Base-by-base conservation (phyloP, 2,113 vertebrate species). In the Gasterosteus aculeatus region DNA sequence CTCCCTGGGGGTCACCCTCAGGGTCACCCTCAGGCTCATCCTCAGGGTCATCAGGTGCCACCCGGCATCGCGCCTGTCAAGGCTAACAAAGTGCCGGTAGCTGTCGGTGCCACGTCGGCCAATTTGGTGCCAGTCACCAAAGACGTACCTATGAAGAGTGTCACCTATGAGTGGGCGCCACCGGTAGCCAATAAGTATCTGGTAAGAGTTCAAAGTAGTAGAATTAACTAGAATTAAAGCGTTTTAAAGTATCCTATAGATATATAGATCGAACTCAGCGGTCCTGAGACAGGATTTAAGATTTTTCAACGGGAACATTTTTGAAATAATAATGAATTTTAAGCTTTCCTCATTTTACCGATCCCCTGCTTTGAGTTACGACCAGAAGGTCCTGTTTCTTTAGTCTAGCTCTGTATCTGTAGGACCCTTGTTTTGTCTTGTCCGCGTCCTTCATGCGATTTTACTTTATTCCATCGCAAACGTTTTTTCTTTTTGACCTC, bases 141-240 rank as follows among this genome's bases (percentile, higher is more conserved):
- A 84, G 95, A 97, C 41, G 66, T 95, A 22, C 94, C 95, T 7
- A 94, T 96, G 75, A 96, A 94, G 81, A 95, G 96, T 0, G 95
- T 98, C 47, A 98, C 97, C 63, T 99, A 97, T 0, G 98, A 99
- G 80, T 99, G 98, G 98, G 96, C 96, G 15, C 98, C 98, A 61
- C 98, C 96, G 41, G 97, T 98, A 49, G 94, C 97, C 74, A 98
- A 97, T 85, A 96, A 97, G 83, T 92, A 94, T 4, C 69, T 99
- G 95, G 97, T 99, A 93, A 96, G 85, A 47, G 12, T 75, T 72
- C 0, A 51, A 29, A 44, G 8, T 4, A 39, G 1, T 44, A 10
- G n/a, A n/a, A n/a, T n/a, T n/a, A n/a, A n/a, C 41, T 46, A 41
- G 2, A 19, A 60, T 58, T 2, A 31, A 44, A 11, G 42, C 56